A percentile compares a stretch with the other conserved stretches of the same genome.
Conservation (phyloP, 2,888 invertebrate genomes). For the Pollenia angustigena region DNA sequence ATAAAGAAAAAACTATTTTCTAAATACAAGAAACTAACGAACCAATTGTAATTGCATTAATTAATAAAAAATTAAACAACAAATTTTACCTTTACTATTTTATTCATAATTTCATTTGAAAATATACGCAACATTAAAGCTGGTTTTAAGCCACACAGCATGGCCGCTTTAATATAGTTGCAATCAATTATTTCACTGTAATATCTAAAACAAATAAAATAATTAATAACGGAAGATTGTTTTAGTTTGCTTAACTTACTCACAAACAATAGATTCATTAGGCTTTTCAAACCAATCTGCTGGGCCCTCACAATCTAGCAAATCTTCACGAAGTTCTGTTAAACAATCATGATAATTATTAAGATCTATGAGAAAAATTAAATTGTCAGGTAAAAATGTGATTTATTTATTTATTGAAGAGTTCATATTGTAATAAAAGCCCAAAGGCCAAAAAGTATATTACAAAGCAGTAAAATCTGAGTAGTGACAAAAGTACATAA, state of each 20-base stretch:
- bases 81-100: slow-evolving; percentile 69
- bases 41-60: slow-evolving; percentile 68
- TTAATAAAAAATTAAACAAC: slow-evolving; percentile 39
- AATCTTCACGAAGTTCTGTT: slow-evolving; percentile 84
- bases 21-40: slow-evolving; percentile 62
- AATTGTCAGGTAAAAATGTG: too few relatives aligned
- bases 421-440: too few relatives aligned
- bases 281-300: slow-evolving; percentile 86
- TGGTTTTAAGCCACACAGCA: slow-evolving; percentile 85
- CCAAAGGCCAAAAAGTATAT: too few relatives aligned
- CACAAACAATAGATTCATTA: slow-evolving; percentile 84
- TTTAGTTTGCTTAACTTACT: slow-evolving; percentile 77
- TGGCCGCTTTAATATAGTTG: slow-evolving; percentile 85
- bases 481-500: too few relatives aligned
- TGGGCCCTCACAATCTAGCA: slow-evolving; percentile 85
- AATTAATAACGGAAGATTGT: not conserved
- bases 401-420: too few relatives aligned
- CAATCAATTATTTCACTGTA: slow-evolving; percentile 85
- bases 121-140: slow-evolving; percentile 83
- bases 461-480: too few relatives aligned
- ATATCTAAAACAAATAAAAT: slow-evolving; percentile 78
- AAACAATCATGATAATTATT: slow-evolving; percentile 82
- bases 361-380: slow-evolving; percentile 77
- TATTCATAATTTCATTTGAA: slow-evolving; percentile 77
- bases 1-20: slow-evolving; percentile 63